Evolutionary conservation across 2,797 vertebrate species (phyloP).

Genomic region (Cyprinella venusta): DNA sequence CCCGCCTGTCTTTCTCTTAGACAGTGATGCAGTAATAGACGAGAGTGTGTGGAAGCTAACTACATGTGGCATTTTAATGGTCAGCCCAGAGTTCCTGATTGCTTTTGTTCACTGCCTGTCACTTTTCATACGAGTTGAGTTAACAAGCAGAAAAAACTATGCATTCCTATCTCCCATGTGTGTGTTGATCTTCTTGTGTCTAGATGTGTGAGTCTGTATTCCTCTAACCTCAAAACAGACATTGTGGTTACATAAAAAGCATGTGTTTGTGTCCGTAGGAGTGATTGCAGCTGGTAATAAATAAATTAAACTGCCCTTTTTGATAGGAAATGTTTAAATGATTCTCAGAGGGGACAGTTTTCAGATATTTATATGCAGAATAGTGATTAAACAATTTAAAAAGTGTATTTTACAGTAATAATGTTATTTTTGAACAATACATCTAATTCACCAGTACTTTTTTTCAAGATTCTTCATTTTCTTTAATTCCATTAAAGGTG

Average conservation of each 20-base stretch:
- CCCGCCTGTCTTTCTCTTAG: slow-evolving; percentile 14
- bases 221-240: neutral
- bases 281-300: slow-evolving; percentile 10
- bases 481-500: neutral
- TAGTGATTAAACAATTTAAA: neutral
- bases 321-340: slow-evolving; percentile 27
- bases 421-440: neutral
- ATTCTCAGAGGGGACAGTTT: slow-evolving; percentile 10
- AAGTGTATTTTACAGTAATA: neutral
- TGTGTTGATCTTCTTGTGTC: neutral
- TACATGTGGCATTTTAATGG: slow-evolving; percentile 33
- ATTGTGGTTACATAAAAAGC: neutral
- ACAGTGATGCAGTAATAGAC: slow-evolving; percentile 15
- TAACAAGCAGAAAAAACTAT: neutral
- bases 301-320: slow-evolving; percentile 2
- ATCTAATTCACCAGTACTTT: neutral
- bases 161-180: neutral
- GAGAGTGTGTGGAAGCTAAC: slow-evolving; percentile 13
- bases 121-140: neutral
- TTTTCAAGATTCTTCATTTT: neutral
- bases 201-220: neutral
- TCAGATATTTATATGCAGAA: neutral
- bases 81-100: slow-evolving; percentile 7
- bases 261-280: neutral
- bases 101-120: slow-evolving; percentile 15